phyloP scores from a whole-genome alignment of 2,797 vertebrate genomes.

The Chaetodon trifasciatus region DNA sequence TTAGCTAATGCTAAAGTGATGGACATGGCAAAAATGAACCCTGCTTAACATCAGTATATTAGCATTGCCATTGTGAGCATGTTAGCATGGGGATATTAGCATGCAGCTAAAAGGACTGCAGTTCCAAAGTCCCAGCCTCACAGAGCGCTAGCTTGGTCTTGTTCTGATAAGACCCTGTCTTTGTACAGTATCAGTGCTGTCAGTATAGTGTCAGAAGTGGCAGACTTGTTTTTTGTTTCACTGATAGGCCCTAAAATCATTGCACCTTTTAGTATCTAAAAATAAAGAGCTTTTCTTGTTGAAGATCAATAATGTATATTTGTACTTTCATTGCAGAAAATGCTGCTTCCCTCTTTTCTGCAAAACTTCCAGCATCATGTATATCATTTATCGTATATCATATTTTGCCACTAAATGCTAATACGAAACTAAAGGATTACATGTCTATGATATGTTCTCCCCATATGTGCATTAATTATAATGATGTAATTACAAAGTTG shows the following conservation, averaged over 20 bases:
- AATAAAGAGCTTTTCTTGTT: neutral
- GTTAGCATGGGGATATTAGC: no score
- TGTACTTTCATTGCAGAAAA: neutral
- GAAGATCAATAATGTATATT: neutral
- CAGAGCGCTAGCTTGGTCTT: neutral
- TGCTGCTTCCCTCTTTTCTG: neutral
- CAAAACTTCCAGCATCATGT: neutral
- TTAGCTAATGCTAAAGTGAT: neutral
- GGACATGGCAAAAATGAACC: neutral
- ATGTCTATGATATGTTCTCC: neutral
- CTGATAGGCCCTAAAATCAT: neutral
- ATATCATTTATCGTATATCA: neutral
- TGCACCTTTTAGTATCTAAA: neutral
- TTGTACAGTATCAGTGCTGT: neutral
- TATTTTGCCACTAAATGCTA: neutral
- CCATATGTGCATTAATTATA: slow-evolving; percentile 54
- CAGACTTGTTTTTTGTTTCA: neutral
- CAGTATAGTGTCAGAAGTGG: neutral
- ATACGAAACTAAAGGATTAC: neutral
- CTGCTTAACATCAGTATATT: neutral
- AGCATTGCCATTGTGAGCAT: neutral
- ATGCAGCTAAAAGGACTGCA: neutral
- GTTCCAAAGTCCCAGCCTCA: neutral
- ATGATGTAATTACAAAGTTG: slow-evolving; percentile 59
- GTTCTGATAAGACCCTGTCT: neutral